phyloP scores from a whole-genome alignment of 1,140 invertebrate genomes.

The Atta cephalotes region DNA sequence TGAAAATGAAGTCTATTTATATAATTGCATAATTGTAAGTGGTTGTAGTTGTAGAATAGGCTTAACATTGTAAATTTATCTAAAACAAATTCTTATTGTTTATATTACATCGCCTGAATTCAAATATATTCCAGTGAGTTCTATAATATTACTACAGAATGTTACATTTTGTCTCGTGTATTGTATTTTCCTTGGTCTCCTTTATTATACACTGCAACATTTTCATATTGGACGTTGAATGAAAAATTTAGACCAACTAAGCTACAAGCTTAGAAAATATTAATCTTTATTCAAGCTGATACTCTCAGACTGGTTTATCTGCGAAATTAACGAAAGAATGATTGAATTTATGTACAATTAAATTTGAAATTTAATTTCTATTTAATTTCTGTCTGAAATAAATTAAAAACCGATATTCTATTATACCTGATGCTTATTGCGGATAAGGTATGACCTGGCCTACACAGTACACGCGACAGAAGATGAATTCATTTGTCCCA shows the following conservation, averaged over 20 bases:
- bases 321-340: background rate
- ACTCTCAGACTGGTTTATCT: background rate
- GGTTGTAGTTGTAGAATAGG: too few relatives aligned
- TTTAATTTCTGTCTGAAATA: constrained; percentile 1
- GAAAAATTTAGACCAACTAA: background rate
- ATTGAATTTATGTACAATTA: background rate
- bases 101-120: too few relatives aligned
- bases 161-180: too few relatives aligned
- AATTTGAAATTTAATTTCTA: background rate
- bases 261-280: background rate
- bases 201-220: background rate
- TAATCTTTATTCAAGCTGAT: background rate
- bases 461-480: background rate
- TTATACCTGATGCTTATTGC: background rate
- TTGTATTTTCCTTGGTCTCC: too few relatives aligned
- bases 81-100: too few relatives aligned
- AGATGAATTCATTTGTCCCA: background rate
- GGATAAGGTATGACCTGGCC: background rate
- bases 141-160: too few relatives aligned
- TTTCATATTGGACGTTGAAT: background rate
- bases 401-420: background rate
- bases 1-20: too few relatives aligned
- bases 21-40: too few relatives aligned
- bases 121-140: too few relatives aligned
- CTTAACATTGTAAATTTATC: too few relatives aligned